These are phyloP conservation scores for Vimba vimba DNA, from an alignment of 2,113 vertebrate species.

Conservation along the genomic window DNA sequence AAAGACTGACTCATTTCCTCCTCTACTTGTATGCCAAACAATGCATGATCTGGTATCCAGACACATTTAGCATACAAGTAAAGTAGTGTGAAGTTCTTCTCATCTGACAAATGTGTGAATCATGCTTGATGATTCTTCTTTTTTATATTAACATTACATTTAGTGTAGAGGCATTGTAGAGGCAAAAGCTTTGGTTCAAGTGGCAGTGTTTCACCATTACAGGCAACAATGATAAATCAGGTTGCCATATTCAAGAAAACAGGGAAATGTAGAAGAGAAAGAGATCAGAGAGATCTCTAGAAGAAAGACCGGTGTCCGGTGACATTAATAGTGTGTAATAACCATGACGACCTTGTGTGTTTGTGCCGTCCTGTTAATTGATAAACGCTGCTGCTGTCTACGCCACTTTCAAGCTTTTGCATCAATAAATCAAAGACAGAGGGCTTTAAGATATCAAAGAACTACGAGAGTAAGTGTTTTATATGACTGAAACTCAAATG, in stretches of 20 bases:
- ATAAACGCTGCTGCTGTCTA: neutral
- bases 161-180: neutral
- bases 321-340: conserved; percentile 34
- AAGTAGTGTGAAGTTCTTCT: neutral
- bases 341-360: conserved; percentile 42
- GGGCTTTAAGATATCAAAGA: conserved; percentile 53
- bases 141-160: neutral
- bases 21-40: neutral
- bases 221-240: neutral
- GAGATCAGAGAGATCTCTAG: conserved; percentile 41
- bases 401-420: conserved; percentile 41
- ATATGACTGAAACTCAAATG: conserved; percentile 3
- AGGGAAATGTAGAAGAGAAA: neutral
- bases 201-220: neutral
- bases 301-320: conserved; percentile 22
- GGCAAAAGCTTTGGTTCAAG: neutral
- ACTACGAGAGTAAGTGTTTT: conserved; percentile 11
- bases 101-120: neutral
- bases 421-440: conserved; percentile 54
- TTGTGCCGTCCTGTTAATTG: conserved; percentile 47
- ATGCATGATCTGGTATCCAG: neutral
- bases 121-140: neutral
- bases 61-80: neutral
- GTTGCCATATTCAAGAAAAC: conserved; percentile 3
- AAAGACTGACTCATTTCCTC: neutral